These are phyloP conservation scores for Anhinga anhinga DNA, from an alignment of 2,113 vertebrate genomes.

Conservation along the genomic window DNA sequence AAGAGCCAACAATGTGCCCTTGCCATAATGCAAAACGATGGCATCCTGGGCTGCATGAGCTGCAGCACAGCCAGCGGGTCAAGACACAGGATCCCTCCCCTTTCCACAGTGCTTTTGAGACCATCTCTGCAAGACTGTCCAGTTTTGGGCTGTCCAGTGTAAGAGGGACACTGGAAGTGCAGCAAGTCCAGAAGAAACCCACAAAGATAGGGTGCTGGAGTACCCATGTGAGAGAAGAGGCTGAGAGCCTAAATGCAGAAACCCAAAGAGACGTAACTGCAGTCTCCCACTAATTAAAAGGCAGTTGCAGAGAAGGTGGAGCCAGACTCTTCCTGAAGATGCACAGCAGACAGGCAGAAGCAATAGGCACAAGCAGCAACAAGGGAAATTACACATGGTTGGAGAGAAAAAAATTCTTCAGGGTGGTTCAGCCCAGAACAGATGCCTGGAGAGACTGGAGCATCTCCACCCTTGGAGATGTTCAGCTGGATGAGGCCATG, in stretches of 20 bases:
- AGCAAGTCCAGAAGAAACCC: not conserved
- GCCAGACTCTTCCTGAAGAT: not conserved
- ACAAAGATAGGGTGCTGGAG: not conserved
- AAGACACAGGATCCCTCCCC: not conserved
- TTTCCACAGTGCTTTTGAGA: not conserved
- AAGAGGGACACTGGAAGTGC: not conserved
- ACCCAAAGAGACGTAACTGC: not conserved
- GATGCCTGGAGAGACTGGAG: not conserved
- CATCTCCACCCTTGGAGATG: not conserved
- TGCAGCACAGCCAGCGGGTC: not conserved
- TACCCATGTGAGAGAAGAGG: not conserved
- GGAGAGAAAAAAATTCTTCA: not conserved
- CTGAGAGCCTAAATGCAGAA: not conserved
- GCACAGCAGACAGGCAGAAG: not conserved
- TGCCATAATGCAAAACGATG: not conserved
- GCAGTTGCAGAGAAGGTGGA: not conserved
- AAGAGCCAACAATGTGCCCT: rapidly evolving
- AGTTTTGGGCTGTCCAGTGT: not conserved
- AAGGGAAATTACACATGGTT: not conserved
- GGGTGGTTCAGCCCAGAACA: not conserved
- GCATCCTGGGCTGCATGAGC: not conserved
- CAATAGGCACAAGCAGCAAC: not conserved
- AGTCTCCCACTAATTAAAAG: not conserved
- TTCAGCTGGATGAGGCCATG: not conserved
- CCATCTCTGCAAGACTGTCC: rapidly evolving